phyloP scores from a whole-genome alignment of 2,113 vertebrate species.

The Oceanodroma tethys region DNA sequence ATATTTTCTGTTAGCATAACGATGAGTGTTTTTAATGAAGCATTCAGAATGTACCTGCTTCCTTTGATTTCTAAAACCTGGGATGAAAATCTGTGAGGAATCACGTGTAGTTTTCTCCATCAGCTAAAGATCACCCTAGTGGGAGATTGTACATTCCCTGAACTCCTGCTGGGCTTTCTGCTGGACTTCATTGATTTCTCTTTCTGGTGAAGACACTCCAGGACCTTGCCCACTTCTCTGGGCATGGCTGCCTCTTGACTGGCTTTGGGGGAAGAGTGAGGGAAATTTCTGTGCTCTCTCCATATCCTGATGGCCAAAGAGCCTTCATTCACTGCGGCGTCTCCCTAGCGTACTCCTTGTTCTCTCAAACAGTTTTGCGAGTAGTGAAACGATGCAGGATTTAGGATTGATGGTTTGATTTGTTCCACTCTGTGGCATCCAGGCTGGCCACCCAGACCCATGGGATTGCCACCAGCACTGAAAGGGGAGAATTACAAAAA shows the following conservation, averaged over 20 bases:
- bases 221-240: not conserved
- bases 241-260: not conserved
- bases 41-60: not conserved
- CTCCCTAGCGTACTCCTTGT: not conserved
- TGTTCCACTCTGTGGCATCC: not conserved
- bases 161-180: not conserved
- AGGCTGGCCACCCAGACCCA: not conserved
- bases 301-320: not conserved
- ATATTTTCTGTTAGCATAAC: not conserved
- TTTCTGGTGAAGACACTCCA: not conserved
- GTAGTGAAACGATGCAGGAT: not conserved
- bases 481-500: not conserved
- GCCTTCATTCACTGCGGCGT: fast-evolving
- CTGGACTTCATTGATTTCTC: not conserved
- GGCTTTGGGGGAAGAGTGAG: not conserved
- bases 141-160: not conserved
- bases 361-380: not conserved
- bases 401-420: not conserved
- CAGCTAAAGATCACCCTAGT: not conserved
- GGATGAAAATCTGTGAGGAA: not conserved
- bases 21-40: not conserved
- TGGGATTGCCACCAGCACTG: not conserved
- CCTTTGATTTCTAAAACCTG: not conserved
- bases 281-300: not conserved
- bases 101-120: not conserved